Conservation (phyloP, 2,797 vertebrate genomes). For the Craterocephalus amniculus region DNA sequence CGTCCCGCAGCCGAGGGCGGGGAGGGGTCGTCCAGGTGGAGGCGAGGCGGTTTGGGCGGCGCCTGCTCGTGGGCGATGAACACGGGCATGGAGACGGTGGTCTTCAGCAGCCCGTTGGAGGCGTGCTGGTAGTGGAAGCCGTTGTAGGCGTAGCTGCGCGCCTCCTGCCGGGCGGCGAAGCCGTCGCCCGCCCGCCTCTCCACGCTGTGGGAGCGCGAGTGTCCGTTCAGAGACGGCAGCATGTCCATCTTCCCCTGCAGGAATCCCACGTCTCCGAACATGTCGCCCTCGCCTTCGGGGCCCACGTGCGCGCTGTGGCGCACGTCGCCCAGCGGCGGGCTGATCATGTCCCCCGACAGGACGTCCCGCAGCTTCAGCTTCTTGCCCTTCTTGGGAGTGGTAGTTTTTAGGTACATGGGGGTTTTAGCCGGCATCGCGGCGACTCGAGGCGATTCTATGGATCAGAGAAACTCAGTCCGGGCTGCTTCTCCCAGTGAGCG, state of each 20-base stretch:
- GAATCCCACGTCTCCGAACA: slow-evolving; percentile 89
- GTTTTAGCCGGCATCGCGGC: slow-evolving; percentile 87
- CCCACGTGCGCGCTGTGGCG: slow-evolving; percentile 89
- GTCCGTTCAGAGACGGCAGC: slow-evolving; percentile 71
- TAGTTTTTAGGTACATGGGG: slow-evolving; percentile 87
- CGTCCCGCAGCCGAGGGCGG: slow-evolving; percentile 13
- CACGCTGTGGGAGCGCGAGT: slow-evolving; percentile 69
- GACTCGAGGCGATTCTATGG: not conserved
- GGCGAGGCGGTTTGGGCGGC: slow-evolving; percentile 85
- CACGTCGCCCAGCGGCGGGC: slow-evolving; percentile 86
- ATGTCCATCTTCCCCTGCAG: slow-evolving; percentile 85
- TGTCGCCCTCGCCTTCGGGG: slow-evolving; percentile 81
- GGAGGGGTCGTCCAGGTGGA: slow-evolving; percentile 82
- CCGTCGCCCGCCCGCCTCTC: slow-evolving; percentile 61
- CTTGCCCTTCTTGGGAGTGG: slow-evolving; percentile 84
- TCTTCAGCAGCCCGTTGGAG: slow-evolving; percentile 77
- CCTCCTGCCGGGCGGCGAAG: slow-evolving; percentile 23
- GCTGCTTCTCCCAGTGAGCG: slow-evolving; percentile 16
- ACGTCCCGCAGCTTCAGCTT: slow-evolving; percentile 82
- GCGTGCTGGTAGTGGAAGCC: slow-evolving; percentile 71
- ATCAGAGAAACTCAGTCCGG: slow-evolving; percentile 14
- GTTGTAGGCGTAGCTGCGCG: slow-evolving; percentile 66
- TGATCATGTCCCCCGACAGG: slow-evolving; percentile 88
- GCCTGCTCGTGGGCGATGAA: slow-evolving; percentile 83
- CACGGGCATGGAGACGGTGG: slow-evolving; percentile 83